Base-by-base conservation (phyloP, 2,797 vertebrate genomes). In the Atherinosoma microstoma region DNA sequence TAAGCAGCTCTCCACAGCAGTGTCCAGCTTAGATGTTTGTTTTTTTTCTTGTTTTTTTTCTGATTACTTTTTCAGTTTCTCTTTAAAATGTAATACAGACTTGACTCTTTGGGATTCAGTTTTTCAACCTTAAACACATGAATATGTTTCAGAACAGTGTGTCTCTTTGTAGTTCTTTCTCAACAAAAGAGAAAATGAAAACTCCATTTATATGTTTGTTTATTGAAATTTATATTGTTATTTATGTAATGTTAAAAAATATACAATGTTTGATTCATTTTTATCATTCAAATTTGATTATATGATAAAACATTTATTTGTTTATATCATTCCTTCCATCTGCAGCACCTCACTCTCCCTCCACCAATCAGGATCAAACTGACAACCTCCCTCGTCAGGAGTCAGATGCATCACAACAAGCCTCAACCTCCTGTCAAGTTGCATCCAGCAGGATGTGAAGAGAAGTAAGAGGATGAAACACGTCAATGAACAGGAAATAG, bases 341-440 rank as follows among this genome's bases (percentile, higher is more conserved):
- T 54, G 10, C 40, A 42, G 8, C 40, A 4, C 12, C 20, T 62
- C 20, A 20, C 36, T 1, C 51, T 22, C 2, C 34, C 18, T 0
- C 57, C 1, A 0, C 16, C 3, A 11, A 22, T 67, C 13, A 35
- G 61, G 47, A 69, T 66, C 36, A 49, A 57, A 27, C 32, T 0
- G 1, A 56, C 0, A 1, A 40, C 36, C 22, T 0, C 0, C 0
- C 0, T 6, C 1, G 1, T 49, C 70, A 45, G 57, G 6, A 0
- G 18, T 29, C 0, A 0, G 27, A 54, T 29, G n/a, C 12, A 49
- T 7, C 24, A 53, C 32, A 75, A 13, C 1, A 64, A 29, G 24
- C 3, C 22, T 34, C 42, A 38, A 15, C 42, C 35, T 42, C 62
- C 13, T 20, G 24, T 30, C n/a, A 54, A 9, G 6, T 0, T 4